A percentile compares a stretch with the other conserved stretches of the same genome.
These are phyloP conservation scores for Scalopus aquaticus DNA, from an alignment of 2,113 vertebrate genomes.

Conservation along the genomic window DNA sequence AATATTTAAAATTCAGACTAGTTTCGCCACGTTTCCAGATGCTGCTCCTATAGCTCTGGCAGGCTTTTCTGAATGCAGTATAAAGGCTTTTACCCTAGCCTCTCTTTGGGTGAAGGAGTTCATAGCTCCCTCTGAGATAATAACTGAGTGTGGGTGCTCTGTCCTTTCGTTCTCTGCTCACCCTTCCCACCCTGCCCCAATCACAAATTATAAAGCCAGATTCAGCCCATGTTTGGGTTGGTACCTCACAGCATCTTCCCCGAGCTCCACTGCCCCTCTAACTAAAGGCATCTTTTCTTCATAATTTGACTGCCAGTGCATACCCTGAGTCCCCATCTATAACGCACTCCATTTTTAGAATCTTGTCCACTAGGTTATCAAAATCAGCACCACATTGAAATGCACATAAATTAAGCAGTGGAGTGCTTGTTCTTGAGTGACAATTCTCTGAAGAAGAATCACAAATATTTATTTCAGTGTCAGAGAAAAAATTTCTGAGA, in stretches of 20 bases:
- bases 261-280: neutral
- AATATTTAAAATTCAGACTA: neutral
- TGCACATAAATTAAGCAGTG: neutral
- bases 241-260: neutral
- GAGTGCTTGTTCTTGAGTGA: neutral
- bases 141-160: neutral
- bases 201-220: neutral
- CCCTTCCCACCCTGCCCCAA: neutral
- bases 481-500: conserved; percentile 65
- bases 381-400: fast-evolving
- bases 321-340: neutral
- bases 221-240: conserved; percentile 12
- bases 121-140: neutral
- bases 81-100: neutral
- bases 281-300: neutral
- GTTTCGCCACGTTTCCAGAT: neutral
- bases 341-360: neutral
- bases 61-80: neutral
- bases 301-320: neutral
- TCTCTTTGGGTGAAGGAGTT: neutral
- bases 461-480: conserved; percentile 57
- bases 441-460: conserved; percentile 49
- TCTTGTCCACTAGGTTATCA: neutral
- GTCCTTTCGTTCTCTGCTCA: neutral
- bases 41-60: neutral